Evolutionary conservation across 1,140 invertebrate genomes (phyloP).

Genomic region (Atta cephalotes): DNA sequence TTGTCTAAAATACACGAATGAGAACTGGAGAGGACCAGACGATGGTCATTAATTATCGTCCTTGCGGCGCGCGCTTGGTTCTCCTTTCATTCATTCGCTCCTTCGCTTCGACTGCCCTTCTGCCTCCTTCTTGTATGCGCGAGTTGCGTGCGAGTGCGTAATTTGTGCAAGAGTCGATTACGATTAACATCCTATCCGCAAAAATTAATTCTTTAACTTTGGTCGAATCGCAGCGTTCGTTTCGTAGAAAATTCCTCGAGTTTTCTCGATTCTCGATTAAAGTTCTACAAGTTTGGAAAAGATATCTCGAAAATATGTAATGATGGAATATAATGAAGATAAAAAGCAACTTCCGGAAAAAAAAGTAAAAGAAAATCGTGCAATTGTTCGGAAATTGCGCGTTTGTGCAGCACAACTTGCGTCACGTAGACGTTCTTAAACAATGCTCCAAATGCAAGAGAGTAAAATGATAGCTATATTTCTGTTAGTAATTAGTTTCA

Average conservation of each 20-base stretch:
- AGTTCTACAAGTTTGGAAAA: not conserved
- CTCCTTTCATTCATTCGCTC: constrained; percentile 29
- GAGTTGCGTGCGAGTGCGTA: constrained; percentile 55
- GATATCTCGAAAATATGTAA: not conserved
- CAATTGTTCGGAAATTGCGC: not conserved
- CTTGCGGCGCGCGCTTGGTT: constrained; percentile 52
- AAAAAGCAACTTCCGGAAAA: not conserved
- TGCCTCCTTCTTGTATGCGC: constrained; percentile 3
- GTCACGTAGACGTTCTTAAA: constrained; percentile 5
- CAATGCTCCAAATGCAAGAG: not conserved
- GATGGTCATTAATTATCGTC: constrained; percentile 62
- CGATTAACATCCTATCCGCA: constrained; percentile 53
- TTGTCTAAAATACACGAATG: constrained; percentile 76
- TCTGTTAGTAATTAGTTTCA: constrained; percentile 6
- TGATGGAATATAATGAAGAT: not conserved
- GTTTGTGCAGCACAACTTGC: constrained; percentile 51
- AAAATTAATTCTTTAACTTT: constrained; percentile 65
- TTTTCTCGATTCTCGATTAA: constrained; percentile 23
- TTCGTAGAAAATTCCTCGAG: constrained; percentile 60
- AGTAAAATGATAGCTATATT: not conserved
- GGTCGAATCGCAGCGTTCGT: constrained; percentile 65
- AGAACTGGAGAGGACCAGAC: constrained; percentile 66
- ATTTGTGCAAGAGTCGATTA: constrained; percentile 64
- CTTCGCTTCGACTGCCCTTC: constrained; percentile 11
- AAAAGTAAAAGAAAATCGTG: not conserved